Percentiles rank a stretch among this genome's conserved stretches.
phyloP scores from a whole-genome alignment of 2,888 invertebrate genomes.

The Caenorhabditis japonica region DNA sequence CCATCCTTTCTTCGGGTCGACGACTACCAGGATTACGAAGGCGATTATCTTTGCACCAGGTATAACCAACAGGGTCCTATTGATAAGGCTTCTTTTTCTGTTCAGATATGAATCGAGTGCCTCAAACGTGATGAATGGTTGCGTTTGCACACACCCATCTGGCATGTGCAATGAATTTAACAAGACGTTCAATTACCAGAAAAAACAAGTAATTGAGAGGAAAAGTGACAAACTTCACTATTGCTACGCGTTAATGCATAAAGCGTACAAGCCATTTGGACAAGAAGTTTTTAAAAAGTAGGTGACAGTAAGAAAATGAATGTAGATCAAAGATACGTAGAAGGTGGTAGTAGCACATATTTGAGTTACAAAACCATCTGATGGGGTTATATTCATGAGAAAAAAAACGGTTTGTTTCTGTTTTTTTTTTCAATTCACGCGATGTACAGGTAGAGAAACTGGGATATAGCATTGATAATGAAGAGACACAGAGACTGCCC shows the following conservation, averaged over 20 bases:
- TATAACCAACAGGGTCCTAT: too few relatives aligned
- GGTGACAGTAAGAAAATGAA: too few relatives aligned
- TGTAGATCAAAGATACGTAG: too few relatives aligned
- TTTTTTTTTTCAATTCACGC: too few relatives aligned
- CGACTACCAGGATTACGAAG: slow-evolving; percentile 70
- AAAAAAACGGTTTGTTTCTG: too few relatives aligned
- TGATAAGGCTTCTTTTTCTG: neutral
- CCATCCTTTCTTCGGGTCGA: slow-evolving; percentile 73
- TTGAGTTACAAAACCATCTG: too few relatives aligned
- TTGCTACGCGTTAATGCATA: slow-evolving; percentile 73
- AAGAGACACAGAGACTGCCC: too few relatives aligned
- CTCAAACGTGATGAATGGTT: slow-evolving; percentile 71
- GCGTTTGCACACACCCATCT: slow-evolving; percentile 74
- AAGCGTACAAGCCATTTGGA: slow-evolving; percentile 69
- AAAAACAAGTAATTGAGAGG: slow-evolving; percentile 70
- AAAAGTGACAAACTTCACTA: slow-evolving; percentile 69
- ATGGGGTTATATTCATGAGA: too few relatives aligned
- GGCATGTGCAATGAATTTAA: slow-evolving; percentile 74
- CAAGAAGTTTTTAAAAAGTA: slow-evolving; percentile 74
- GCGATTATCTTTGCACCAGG: slow-evolving; percentile 72
- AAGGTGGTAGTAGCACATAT: too few relatives aligned
- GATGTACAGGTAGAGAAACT: too few relatives aligned
- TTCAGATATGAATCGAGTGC: slow-evolving; percentile 72
- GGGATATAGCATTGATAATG: too few relatives aligned
- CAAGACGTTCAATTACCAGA: slow-evolving; percentile 66